Base-by-base conservation (phyloP, 1,140 invertebrate genomes). In the Calliopsis andreniformis region DNA sequence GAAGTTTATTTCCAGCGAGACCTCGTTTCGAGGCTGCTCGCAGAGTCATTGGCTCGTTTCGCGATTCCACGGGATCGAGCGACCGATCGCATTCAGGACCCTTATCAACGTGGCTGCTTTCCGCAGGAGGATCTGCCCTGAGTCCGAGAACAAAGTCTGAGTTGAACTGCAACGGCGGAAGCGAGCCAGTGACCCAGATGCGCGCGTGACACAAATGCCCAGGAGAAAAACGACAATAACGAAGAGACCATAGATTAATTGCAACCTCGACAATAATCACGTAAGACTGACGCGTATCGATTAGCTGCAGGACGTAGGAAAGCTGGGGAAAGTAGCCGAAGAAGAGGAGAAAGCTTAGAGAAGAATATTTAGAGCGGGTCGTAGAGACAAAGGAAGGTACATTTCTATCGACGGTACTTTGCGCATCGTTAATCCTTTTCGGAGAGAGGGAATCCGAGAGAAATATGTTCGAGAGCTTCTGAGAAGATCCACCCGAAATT, bases 231-330 rank as follows among this genome's bases (percentile, higher is more conserved):
- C 78, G 81, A 83, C 81, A 83, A 83, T 83, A 80, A 84, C 51
- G 66, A 80, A 55, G 56, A 58, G 59, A 53, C 25, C 59, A 59
- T 53, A 79, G 71, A 76, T 84, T 64, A 79, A 83, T 67, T 68
- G 63, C 51, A 83, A 80, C 51, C 62, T 61, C 56, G 82, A 84
- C 82, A 83, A 84, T 84, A 84, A 84, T 80, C 79, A 77, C 69
- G 47, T 53, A 80, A 83, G 82, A 76, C 82, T 83, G 77, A 84
- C 62, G 47, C 32, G 56, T 42, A 71, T 66, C 78, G 73, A 78
- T 67, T 68, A 68, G 49, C 18, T 39, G 42, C 47, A 49, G 42
- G 43, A 42, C 49, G 61, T 43, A 67, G 30, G 2, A 35, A n/a
- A 2, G 14, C 3, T 25, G 8, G 18, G 6, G 8, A 14, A 7